phyloP scores from a whole-genome alignment of 2,113 vertebrate genomes.

The Chroicocephalus ridibundus region DNA sequence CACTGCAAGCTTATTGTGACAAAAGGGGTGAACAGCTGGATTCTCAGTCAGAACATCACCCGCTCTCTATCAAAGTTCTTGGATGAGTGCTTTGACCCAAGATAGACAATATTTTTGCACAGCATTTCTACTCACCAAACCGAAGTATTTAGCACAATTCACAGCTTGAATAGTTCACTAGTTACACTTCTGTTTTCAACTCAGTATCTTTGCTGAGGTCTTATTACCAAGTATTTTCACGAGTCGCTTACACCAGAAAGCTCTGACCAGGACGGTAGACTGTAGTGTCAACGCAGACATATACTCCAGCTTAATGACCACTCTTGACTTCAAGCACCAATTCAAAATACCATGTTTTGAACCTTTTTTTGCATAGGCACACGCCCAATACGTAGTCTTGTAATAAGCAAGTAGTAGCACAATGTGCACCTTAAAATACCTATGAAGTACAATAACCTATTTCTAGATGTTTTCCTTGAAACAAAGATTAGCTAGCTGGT shows the following conservation, averaged over 20 bases:
- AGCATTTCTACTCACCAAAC: background rate
- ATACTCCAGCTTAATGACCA: background rate
- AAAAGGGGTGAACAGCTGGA: background rate
- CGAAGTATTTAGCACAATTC: background rate
- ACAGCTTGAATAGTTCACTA: background rate
- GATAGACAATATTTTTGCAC: accelerated
- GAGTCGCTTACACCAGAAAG: background rate
- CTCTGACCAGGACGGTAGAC: accelerated
- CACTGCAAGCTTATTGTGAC: background rate
- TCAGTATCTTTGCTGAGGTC: background rate
- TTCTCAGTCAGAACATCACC: background rate
- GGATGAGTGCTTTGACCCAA: background rate
- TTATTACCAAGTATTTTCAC: background rate
- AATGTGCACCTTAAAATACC: background rate
- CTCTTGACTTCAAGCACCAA: background rate
- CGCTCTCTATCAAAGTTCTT: background rate
- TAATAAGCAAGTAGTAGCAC: accelerated
- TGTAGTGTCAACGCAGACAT: background rate
- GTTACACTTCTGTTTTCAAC: background rate
- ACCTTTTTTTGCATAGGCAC: background rate
- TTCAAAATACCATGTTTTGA: background rate
- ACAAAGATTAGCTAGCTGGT: background rate
- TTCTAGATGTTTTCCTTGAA: background rate
- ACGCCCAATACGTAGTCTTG: background rate
- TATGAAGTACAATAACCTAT: background rate